Base-by-base conservation (phyloP, 2,797 vertebrate genomes). In the Bradypodion ventrale region DNA sequence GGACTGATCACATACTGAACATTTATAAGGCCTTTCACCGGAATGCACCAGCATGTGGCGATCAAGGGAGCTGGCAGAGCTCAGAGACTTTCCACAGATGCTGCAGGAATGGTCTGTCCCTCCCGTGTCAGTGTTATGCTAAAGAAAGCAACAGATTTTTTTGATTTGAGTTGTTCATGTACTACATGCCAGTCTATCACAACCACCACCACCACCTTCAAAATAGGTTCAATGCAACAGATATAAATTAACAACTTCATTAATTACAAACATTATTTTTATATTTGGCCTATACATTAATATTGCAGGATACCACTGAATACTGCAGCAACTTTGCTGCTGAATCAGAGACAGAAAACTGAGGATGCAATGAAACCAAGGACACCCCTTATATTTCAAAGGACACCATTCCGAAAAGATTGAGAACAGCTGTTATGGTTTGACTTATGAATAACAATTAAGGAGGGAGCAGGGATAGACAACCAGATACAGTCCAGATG, bases 21-120 rank as follows among this genome's bases (percentile, higher is more conserved):
- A 99, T 84, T 97, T 98, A 94, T 99, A 99, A 65, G 98, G 98
- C 83, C 98, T 95, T 95, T 99, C 98, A 15, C 98, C 98, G 66
- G 98, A 99, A 96, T 99, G 98, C 46, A 99, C 98, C 94, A 99
- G 94, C 98, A 99, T 99, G 96, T 99, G 98, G 73, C 98, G 96
- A 95, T 99, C 98, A 80, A 99, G 97, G 69, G 98, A 99, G 91
- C 98, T 99, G 69, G 98, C 98, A 0, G 98, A 99, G 96, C 98
- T 99, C 94, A 99, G 95, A 23, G 98, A 97, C 94, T 99, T 99
- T 87, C 98, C 97, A 46, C 98, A 99, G 96, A 99, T 99, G 94
- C 98, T 99, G 96, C 98, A 99, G 12, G 98, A 97, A 95, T 99
- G 98, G 91, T 98, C 98, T 1, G 97, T 95, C 21, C 97, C 96